Conservation (phyloP, 35 echinoderm and acorn worm genomes). For the Ophiothrix spiculata region DNA sequence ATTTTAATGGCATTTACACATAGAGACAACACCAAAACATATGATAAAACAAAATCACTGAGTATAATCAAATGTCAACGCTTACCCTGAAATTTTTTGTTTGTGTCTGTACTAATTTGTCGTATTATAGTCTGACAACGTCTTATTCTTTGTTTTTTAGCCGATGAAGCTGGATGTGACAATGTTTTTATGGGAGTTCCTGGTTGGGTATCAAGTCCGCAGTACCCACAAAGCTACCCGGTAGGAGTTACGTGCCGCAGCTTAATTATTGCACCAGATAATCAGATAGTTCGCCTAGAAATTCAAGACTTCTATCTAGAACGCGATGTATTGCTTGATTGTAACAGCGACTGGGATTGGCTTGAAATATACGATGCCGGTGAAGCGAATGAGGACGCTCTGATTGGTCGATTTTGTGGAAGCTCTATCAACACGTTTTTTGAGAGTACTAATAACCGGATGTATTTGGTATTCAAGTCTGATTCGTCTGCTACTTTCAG, state of each 20-base stretch:
- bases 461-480: background rate
- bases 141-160: background rate
- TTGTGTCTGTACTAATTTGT: too few species aligned
- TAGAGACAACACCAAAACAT: too few species aligned
- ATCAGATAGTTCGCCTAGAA: background rate
- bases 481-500: background rate
- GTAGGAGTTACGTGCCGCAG: background rate
- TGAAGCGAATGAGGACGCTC: background rate
- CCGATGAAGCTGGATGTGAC: background rate
- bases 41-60: too few species aligned
- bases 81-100: too few species aligned
- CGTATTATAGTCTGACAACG: too few species aligned
- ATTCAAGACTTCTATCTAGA: background rate
- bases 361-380: background rate
- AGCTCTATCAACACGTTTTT: background rate
- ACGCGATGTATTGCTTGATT: background rate
- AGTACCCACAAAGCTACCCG: background rate
- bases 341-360: background rate
- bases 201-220: background rate
- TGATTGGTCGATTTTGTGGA: background rate
- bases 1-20: too few species aligned
- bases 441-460: background rate
- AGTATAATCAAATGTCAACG: too few species aligned
- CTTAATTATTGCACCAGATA: background rate
- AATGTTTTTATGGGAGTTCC: background rate